Percentiles rank a stretch among this genome's conserved stretches.
phyloP scores from a whole-genome alignment of 2,888 invertebrate genomes.

The Linnaemya tessellans region DNA sequence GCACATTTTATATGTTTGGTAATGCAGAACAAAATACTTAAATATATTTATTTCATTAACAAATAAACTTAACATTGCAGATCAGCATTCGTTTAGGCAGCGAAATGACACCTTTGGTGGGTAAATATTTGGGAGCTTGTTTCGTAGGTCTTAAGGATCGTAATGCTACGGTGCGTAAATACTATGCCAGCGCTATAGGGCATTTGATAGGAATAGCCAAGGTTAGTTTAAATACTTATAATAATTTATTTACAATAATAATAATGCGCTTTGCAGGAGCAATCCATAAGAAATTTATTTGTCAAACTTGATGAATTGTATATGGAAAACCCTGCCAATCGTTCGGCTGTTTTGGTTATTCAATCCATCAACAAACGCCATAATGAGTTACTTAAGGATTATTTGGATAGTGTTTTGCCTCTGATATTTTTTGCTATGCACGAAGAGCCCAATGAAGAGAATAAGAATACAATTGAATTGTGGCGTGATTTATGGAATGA shows the following conservation, averaged over 20 bases:
- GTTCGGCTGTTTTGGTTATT: constrained; percentile 88
- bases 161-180: constrained; percentile 92
- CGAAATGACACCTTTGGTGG: constrained; percentile 85
- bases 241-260: background rate
- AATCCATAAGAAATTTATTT: constrained; percentile 86
- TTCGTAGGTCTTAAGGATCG: constrained; percentile 92
- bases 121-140: constrained; percentile 85
- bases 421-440: constrained; percentile 96
- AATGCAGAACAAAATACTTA: background rate
- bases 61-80: constrained; percentile 72
- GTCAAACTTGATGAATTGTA: constrained; percentile 85
- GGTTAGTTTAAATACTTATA: constrained; percentile 80
- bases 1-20: constrained; percentile 91
- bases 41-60: background rate
- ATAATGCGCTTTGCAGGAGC: constrained; percentile 78
- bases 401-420: constrained; percentile 90
- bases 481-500: constrained; percentile 96
- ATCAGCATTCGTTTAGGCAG: constrained; percentile 84
- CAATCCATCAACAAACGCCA: constrained; percentile 92
- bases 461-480: constrained; percentile 86
- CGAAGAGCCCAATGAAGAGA: constrained; percentile 87
- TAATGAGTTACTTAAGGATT: constrained; percentile 91
- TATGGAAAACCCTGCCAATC: constrained; percentile 89
- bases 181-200: constrained; percentile 92
- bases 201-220: constrained; percentile 93